These are phyloP conservation scores for Idris sp. DNA, from an alignment of 1,140 invertebrate species.

Conservation along the genomic window DNA sequence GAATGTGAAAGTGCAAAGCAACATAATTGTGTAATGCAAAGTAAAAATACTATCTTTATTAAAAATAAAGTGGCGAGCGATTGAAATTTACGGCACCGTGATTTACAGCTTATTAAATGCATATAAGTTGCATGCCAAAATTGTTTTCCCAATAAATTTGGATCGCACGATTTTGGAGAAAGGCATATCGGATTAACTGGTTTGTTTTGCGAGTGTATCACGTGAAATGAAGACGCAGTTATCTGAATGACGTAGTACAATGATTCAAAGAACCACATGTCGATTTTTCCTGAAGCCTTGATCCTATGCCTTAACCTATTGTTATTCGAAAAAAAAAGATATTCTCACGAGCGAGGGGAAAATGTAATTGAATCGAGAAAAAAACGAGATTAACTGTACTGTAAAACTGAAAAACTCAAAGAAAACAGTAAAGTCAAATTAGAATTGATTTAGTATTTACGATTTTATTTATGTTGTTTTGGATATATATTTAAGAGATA, in stretches of 20 bases:
- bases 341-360: constrained; percentile 59
- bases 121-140: too few relatives aligned
- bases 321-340: constrained; percentile 70
- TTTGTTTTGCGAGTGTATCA: constrained; percentile 19
- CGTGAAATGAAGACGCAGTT: constrained; percentile 26
- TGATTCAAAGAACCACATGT: constrained; percentile 63
- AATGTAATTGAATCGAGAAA: too few relatives aligned
- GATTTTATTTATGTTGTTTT: too few relatives aligned
- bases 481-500: too few relatives aligned
- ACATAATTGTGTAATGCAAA: constrained; percentile 35
- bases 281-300: constrained; percentile 70
- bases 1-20: constrained; percentile 28
- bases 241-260: constrained; percentile 58
- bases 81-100: constrained; percentile 8
- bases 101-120: too few relatives aligned
- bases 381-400: too few relatives aligned
- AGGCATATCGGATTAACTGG: constrained; percentile 50
- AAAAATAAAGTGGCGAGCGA: constrained; percentile 7
- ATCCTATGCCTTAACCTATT: constrained; percentile 73
- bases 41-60: constrained; percentile 26
- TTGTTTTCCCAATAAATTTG: too few relatives aligned
- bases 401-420: neutral
- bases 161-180: constrained; percentile 8
- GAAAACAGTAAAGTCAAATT: constrained; percentile 8
- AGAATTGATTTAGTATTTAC: too few relatives aligned